These are phyloP conservation scores for Akabosia matsudoensis DNA, from an alignment of 1,140 invertebrate species.

Conservation along the genomic window DNA sequence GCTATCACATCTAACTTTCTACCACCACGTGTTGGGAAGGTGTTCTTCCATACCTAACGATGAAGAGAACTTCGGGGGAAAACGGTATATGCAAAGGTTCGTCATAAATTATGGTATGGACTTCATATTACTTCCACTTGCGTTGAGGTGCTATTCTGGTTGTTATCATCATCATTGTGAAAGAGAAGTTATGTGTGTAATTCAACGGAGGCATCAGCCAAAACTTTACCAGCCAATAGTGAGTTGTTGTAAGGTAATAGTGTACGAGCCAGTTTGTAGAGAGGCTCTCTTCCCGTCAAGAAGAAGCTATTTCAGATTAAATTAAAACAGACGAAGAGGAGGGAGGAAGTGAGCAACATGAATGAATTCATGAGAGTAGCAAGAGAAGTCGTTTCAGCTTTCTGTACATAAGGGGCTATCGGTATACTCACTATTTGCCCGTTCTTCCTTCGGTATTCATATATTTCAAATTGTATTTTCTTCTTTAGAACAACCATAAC, in stretches of 20 bases:
- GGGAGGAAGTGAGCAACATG: slow-evolving; percentile 17
- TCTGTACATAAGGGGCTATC: too few relatives aligned
- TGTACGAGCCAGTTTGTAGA: neutral
- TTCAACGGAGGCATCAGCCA: neutral
- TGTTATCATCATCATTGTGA: neutral
- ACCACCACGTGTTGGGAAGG: too few relatives aligned
- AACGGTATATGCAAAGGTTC: too few relatives aligned
- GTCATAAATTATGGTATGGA: slow-evolving; percentile 25
- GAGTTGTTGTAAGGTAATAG: neutral
- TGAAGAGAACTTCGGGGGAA: too few relatives aligned
- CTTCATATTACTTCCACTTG: slow-evolving; percentile 20
- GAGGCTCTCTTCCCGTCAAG: neutral
- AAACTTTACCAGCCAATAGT: neutral
- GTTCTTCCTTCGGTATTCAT: too few relatives aligned
- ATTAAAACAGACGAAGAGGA: slow-evolving; percentile 1
- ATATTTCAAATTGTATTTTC: too few relatives aligned
- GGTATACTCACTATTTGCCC: too few relatives aligned
- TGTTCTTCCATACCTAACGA: too few relatives aligned
- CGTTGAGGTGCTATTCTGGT: slow-evolving; percentile 12
- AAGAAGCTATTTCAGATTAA: slow-evolving; percentile 18
- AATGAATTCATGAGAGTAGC: slow-evolving; percentile 18
- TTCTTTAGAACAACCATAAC: too few relatives aligned
- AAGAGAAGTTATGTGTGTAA: neutral
- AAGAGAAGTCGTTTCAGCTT: neutral
- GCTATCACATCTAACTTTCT: too few relatives aligned